Base-by-base conservation (phyloP, 2,797 vertebrate species). In the Sitta carolinensis region DNA sequence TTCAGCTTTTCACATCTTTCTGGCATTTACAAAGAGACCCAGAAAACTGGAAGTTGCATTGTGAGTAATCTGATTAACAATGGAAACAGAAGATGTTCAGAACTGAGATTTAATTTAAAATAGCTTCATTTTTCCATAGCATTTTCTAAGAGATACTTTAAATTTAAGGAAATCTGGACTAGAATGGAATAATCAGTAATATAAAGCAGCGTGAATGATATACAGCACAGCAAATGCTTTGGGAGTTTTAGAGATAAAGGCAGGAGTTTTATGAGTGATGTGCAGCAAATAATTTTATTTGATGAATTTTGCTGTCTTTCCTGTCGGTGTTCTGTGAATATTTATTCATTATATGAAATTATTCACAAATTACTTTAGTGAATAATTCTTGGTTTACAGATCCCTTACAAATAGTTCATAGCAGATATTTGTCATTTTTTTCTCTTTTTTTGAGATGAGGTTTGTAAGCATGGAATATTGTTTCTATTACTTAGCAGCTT, bases 321-420 rank as follows among this genome's bases (percentile, higher is more conserved):
- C 10, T 82, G 40, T 45, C 72, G 58, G 30, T 78, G 50, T 15
- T 87, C 64, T 81, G 63, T 75, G 90, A 94, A 57, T 91, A 94
- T 89, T 90, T 96, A 77, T 58, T 80, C 63, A 63, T 85, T 78
- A 89, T 34, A 26, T 61, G 83, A 84, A 95, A 94, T 91, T 69
- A 87, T 80, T 91, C 67, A 85, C n/a, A 76, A 81, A 91, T 64
- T 7, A 47, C 77, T 94, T 79, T 29, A 83, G 74, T 93, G 91
- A 92, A 67, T 94, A 89, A 61, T 84, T 96, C n/a, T 73, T 62
- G 20, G 30, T 70, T 82, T 91, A 32, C 57, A 90, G 61, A 84
- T 83, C 27, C 67, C 52, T 75, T 89, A n/a, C 66, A 87, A 87
- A 77, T 27, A 93, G 32, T 72, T 94, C 52, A 73, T 23, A 77